These are phyloP conservation scores for Macrosiphum euphorbiae DNA, from an alignment of 2,888 invertebrate species.

Conservation along the genomic window DNA sequence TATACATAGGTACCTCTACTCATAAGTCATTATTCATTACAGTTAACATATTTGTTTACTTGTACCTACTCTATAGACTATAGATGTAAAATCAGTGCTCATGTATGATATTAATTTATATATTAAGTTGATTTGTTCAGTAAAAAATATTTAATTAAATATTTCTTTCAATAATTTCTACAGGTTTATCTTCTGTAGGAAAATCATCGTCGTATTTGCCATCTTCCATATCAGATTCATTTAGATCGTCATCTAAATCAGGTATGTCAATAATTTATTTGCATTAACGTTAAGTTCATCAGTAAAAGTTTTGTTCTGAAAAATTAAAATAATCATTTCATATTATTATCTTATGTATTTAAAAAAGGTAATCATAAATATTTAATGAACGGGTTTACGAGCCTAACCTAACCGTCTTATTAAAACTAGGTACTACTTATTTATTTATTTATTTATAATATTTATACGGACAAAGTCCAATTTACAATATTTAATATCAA, in stretches of 20 bases:
- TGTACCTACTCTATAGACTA: neutral
- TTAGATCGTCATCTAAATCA: conserved; percentile 68
- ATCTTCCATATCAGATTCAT: conserved; percentile 68
- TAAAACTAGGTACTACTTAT: neutral
- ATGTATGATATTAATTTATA: neutral
- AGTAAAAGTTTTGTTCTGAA: neutral
- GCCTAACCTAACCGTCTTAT: neutral
- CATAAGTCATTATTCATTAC: neutral
- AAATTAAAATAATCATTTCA: neutral
- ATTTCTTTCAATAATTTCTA: conserved; percentile 57
- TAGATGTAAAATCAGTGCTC: neutral
- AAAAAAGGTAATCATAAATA: neutral
- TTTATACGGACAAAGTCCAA: too few relatives aligned
- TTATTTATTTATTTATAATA: too few relatives aligned
- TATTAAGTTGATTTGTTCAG: neutral
- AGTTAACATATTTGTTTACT: neutral
- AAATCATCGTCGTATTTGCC: conserved; percentile 68
- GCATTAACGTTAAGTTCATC: neutral
- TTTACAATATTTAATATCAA: too few relatives aligned
- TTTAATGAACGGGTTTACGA: neutral
- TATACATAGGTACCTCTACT: neutral
- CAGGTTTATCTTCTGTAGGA: conserved; percentile 67
- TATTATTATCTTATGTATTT: neutral
- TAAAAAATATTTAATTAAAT: neutral
- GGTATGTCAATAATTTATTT: conserved; percentile 66